These are phyloP conservation scores for Copidosoma aretas DNA, from an alignment of 2,888 invertebrate genomes.

Conservation along the genomic window DNA sequence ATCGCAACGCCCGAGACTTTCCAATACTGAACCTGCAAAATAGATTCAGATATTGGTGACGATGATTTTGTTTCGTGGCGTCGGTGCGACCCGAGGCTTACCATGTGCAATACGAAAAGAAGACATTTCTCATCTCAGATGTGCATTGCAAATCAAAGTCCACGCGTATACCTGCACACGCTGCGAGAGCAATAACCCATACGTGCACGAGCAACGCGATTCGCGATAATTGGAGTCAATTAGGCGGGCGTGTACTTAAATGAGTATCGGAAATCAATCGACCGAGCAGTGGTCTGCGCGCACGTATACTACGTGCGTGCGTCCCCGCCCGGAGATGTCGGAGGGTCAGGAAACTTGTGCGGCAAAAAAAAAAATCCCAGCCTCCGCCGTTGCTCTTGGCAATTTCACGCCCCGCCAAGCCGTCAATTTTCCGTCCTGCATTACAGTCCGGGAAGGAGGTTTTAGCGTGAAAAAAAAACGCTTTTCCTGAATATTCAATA, in stretches of 20 bases:
- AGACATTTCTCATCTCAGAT: too few relatives aligned
- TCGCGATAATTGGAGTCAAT: not conserved
- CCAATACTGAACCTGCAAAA: too few relatives aligned
- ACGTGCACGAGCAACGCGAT: too few relatives aligned
- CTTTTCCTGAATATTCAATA: slow-evolving; percentile 22
- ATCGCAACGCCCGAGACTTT: not conserved
- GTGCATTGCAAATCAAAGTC: too few relatives aligned
- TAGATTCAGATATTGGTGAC: too few relatives aligned
- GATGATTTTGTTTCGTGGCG: too few relatives aligned
- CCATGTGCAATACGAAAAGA: too few relatives aligned
- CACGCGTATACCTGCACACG: too few relatives aligned
- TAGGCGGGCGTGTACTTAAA: not conserved
- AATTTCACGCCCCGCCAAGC: not conserved
- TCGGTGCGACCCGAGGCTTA: too few relatives aligned
- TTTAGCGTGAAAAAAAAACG: not conserved
- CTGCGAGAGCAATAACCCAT: too few relatives aligned
- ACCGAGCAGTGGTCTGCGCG: not conserved
- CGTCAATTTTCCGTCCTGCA: not conserved
- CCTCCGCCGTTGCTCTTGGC: not conserved
- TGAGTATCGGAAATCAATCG: slow-evolving; percentile 19
- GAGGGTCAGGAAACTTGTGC: not conserved
- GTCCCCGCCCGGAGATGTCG: not conserved
- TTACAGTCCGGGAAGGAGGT: not conserved
- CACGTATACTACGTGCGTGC: slow-evolving; percentile 1
- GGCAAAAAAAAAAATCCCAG: not conserved